Evolutionary conservation across 2,797 vertebrate species (phyloP), one percentile per base, ranked within the genome.

Genomic region (Siniperca obscura): DNA sequence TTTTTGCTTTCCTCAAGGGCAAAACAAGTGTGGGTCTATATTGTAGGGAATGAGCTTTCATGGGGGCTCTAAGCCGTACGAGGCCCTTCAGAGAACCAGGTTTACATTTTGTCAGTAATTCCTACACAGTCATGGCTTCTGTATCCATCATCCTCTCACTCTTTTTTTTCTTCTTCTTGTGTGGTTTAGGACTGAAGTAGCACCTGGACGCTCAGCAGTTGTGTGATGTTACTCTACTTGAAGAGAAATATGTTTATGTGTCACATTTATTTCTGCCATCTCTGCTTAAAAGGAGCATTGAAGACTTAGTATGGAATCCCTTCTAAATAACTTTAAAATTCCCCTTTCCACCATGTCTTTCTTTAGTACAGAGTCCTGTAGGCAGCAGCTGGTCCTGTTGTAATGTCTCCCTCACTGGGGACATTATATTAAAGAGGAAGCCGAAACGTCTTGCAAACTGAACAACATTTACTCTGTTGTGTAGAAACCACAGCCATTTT

Each of bases 231-330:
- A 17, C 1, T 48, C 14, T 34, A 36, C 4, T 7, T 52, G 22
- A 90, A 94, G 57, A 89, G 91, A 50, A 94, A 92, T 81, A 93
- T 90, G 84, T 95, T 95, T 69, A 93, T 93, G 89, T 95, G 94
- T 73, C 95, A 95, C 88, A 94, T 94, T 95, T 95, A 65, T 10
- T 85, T 56, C 57, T 17, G 40, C 3, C 8, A 44, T 34, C 13
- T 52, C 52, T 14, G 7, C 30, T 22, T 30, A 42, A 55, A 55
- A 74, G 7, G 25, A 61, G 9, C 40, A 46, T 11, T 1, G 21
- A 50, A n/a, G 16, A 25, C 30, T 76, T 27, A 4, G 3, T 14
- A 19, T 76, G n/a, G 12, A 61, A 40, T 46, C 10, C 4, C 4
- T 14, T 76, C 10, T 21, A 21, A 69, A 53, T 56, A 48, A 38